Base-by-base conservation (phyloP, 92 coral and sea anemone genomes). In the Meandrina meandrites region DNA sequence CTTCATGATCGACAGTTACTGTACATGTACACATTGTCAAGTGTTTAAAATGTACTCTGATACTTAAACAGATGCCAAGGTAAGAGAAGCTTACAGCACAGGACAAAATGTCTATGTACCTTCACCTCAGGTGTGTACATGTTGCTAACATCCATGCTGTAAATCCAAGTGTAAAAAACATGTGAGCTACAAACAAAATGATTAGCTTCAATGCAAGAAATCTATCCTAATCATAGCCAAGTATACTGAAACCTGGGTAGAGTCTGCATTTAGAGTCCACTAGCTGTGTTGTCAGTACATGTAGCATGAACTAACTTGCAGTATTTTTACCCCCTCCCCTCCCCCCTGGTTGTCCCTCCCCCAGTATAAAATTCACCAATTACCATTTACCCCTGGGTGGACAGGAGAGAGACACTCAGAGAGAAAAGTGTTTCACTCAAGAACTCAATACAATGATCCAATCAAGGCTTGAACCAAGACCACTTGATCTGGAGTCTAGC, bases 31-130 rank as follows among this genome's bases (percentile, higher is more conserved):
- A n/a, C n/a, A n/a, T n/a, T n/a, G n/a, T 57, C 3, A 57, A 3
- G 2, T 40, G 45, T 40, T 40, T 40, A 60, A 30, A 24, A 6
- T 24, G 68, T 27, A 4, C n/a, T 58, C n/a, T 58, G 42, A 32
- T 64, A 28, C 21, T 24, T 34, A 40, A 67, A 53, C 79, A 93
- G 97, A 93, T 90, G 93, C 93, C 36, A 97, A 97, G 85, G 95
- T 96, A 72, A 93, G 94, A 42, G 99, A 97, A 86, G 99, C 98
- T 36, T 97, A 97, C 88, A 94, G 92, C 66, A 91, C 99, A 4
- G 99, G 99, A 30, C 97, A 96, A 73, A 93, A 97, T 86, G 99
- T 97, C 51, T 97, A 89, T 88, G 99, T 97, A 32, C 99, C 99
- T 45, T 89, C 94, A 11, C 89, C 92, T 30, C 99, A 92, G 98